Evolutionary conservation across 1,140 invertebrate genomes (phyloP).

Genomic region (Aphelinus certus): DNA sequence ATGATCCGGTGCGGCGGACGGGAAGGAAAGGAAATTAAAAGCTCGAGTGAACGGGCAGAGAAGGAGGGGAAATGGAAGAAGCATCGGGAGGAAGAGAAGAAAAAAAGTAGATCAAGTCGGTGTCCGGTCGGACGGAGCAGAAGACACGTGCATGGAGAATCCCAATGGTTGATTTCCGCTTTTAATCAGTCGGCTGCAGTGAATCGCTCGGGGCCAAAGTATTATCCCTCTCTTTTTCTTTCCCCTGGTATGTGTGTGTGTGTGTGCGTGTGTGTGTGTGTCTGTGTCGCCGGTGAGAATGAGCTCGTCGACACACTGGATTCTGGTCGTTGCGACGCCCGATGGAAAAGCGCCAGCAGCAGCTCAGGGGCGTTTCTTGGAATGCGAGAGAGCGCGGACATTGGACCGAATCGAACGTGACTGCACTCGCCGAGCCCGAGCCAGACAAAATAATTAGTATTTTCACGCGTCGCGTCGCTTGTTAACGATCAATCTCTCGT

Average conservation of each 20-base stretch:
- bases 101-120: slow-evolving; percentile 34
- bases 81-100: slow-evolving; percentile 15
- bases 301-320: not conserved
- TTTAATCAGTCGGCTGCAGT: slow-evolving; percentile 50
- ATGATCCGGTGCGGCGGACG: no score
- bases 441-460: slow-evolving; percentile 24
- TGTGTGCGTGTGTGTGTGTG: not conserved
- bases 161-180: slow-evolving; percentile 51
- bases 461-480: slow-evolving; percentile 10
- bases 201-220: slow-evolving; percentile 39
- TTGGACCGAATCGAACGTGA: slow-evolving; percentile 5
- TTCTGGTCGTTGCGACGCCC: no score
- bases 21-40: no score
- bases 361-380: not conserved
- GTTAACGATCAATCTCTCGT: slow-evolving; percentile 18
- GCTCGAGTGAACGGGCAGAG: not conserved
- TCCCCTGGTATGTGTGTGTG: not conserved
- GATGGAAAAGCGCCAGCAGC: no score
- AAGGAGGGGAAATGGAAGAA: not conserved
- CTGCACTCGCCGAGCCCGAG: not conserved
- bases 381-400: not conserved
- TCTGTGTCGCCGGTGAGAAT: not conserved
- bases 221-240: slow-evolving; percentile 8
- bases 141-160: slow-evolving; percentile 40
- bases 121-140: slow-evolving; percentile 26